Evolutionary conservation across 2,797 vertebrate genomes (phyloP).

Genomic region (Spheniscus humboldti): DNA sequence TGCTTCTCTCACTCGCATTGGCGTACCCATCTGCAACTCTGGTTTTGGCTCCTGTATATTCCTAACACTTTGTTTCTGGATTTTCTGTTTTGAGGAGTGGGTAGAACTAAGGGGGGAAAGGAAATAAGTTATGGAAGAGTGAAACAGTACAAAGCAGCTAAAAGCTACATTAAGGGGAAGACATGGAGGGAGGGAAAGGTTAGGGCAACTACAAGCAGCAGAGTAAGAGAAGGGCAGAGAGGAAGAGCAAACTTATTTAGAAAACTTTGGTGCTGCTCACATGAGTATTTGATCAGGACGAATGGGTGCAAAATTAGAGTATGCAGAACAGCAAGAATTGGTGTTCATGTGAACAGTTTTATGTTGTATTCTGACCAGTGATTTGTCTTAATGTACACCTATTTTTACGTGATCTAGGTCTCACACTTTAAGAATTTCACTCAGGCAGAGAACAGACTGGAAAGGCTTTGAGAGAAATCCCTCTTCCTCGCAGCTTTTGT

Average conservation of each 20-base stretch:
- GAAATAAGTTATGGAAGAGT: background rate
- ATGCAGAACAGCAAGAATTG: background rate
- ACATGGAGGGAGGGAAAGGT: background rate
- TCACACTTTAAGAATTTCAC: background rate
- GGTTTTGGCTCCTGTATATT: rapidly evolving
- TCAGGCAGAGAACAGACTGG: background rate
- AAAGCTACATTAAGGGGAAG: background rate
- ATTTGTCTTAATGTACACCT: background rate
- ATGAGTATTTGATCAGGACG: background rate
- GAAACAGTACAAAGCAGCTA: background rate
- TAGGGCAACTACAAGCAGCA: background rate
- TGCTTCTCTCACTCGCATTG: rapidly evolving
- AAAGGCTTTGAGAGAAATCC: background rate
- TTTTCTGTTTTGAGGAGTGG: background rate
- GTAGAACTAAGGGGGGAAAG: background rate
- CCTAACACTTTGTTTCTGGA: rapidly evolving
- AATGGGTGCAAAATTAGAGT: background rate
- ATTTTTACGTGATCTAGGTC: background rate
- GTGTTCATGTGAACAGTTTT: background rate
- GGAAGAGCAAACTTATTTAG: background rate
- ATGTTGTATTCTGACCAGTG: background rate
- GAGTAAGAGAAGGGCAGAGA: background rate
- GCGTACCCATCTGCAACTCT: background rate
- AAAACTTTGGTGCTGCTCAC: background rate
- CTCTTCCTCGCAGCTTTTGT: background rate